A percentile compares a stretch with the other conserved stretches of the same genome.
Evolutionary conservation across 2,888 invertebrate genomes (phyloP).

Genomic region (Aphodius granarius): DNA sequence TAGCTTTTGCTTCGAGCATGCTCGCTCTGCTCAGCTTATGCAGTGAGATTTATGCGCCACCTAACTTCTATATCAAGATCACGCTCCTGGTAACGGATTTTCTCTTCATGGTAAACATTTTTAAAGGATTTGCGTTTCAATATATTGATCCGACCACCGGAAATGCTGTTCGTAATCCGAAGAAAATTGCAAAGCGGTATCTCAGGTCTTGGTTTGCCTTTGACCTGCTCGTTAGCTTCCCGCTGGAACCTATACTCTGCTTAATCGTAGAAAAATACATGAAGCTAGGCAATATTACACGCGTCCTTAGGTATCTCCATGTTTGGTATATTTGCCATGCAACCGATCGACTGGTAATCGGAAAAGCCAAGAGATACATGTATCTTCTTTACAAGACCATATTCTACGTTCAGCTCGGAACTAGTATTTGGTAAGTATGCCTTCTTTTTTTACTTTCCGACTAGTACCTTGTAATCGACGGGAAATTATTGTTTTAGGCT

Average conservation of each 20-base stretch:
- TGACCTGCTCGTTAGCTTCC: constrained; percentile 21
- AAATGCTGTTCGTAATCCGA: constrained; percentile 10
- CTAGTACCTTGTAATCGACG: no score
- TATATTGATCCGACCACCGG: constrained; percentile 24
- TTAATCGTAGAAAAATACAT: background rate
- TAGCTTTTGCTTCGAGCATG: constrained; percentile 16
- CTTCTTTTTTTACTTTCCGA: background rate
- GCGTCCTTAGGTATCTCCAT: constrained; percentile 12
- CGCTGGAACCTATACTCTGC: constrained; percentile 13
- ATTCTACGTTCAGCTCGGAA: constrained; percentile 20
- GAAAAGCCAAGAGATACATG: constrained; percentile 21
- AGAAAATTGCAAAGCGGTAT: constrained; percentile 13
- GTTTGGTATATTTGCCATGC: constrained; percentile 17
- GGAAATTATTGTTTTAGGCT: background rate
- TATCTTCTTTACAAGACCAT: constrained; percentile 40
- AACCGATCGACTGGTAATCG: constrained; percentile 12
- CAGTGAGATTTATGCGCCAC: background rate
- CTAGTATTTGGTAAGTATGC: constrained; percentile 21
- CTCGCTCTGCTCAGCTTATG: constrained; percentile 11
- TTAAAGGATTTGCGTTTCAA: constrained; percentile 18
- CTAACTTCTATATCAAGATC: background rate
- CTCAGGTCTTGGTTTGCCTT: constrained; percentile 22
- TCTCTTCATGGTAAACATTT: constrained; percentile 15
- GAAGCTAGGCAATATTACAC: constrained; percentile 10
- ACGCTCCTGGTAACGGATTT: constrained; percentile 9